Conservation (phyloP, 2,797 vertebrate species). For the Hapalemur alaotrensis region DNA sequence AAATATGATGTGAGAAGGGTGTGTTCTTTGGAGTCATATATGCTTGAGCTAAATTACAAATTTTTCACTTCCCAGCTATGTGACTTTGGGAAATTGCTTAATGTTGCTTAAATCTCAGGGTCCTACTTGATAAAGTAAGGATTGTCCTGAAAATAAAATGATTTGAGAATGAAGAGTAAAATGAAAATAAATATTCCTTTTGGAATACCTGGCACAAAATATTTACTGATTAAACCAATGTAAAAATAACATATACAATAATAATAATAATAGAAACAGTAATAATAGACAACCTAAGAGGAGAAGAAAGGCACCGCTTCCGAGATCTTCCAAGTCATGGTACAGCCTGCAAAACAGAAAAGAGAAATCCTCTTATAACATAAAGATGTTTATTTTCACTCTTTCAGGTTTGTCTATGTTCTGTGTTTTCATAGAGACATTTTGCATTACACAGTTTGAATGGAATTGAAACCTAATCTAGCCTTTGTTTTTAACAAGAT, state of each 20-base stretch:
- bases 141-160: not conserved
- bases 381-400: too few relatives aligned
- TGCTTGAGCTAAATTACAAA: not conserved
- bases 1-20: not conserved
- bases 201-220: not conserved
- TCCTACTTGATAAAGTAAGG: not conserved
- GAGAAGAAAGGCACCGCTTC: not conserved
- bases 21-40: not conserved
- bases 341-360: not conserved
- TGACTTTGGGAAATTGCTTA: not conserved
- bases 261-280: not conserved
- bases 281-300: not conserved
- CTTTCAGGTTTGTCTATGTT: not conserved
- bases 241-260: not conserved
- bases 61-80: not conserved
- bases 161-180: not conserved
- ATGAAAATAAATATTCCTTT: not conserved
- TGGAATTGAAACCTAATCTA: not conserved
- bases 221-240: not conserved
- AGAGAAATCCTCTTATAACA: not conserved
- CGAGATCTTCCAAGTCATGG: not conserved
- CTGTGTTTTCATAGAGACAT: not conserved
- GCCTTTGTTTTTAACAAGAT: not conserved
- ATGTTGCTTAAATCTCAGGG: not conserved
- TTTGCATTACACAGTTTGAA: not conserved